A percentile compares a stretch with the other conserved stretches of the same genome.
Conservation (phyloP, 2,113 vertebrate genomes). For the Aramus guarauna region DNA sequence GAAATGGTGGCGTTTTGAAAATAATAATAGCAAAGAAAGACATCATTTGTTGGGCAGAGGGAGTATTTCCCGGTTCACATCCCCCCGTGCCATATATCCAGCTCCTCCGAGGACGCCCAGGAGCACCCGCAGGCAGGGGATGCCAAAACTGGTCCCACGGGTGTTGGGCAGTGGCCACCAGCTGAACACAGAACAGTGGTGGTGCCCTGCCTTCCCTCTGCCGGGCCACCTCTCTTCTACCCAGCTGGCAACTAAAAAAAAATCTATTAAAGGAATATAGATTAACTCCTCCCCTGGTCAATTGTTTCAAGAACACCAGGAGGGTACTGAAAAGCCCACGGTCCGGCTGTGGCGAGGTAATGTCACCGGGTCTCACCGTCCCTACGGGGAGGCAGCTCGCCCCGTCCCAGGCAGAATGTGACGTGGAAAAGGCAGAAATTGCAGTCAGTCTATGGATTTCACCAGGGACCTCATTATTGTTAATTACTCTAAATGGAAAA, state of each 20-base stretch:
- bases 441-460: not conserved
- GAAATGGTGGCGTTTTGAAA: not conserved
- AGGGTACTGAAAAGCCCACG: not conserved
- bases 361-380: not conserved
- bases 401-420: not conserved
- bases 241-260: not conserved
- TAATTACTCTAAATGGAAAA: slow-evolving; percentile 1
- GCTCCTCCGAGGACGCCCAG: not conserved
- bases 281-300: not conserved
- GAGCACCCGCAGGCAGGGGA: not conserved
- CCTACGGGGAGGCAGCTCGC: rapidly evolving
- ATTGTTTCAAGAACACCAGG: not conserved
- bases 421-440: not conserved
- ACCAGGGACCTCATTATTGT: not conserved
- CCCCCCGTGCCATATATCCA: rapidly evolving
- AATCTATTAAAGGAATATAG: not conserved
- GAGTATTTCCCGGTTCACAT: not conserved
- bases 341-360: not conserved
- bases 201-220: not conserved
- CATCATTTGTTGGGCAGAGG: not conserved
- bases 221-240: not conserved
- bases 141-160: not conserved
- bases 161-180: not conserved
- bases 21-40: not conserved
- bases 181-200: rapidly evolving